Base-by-base conservation (phyloP, 2,113 vertebrate species). In the Phalacrocorax carbo region DNA sequence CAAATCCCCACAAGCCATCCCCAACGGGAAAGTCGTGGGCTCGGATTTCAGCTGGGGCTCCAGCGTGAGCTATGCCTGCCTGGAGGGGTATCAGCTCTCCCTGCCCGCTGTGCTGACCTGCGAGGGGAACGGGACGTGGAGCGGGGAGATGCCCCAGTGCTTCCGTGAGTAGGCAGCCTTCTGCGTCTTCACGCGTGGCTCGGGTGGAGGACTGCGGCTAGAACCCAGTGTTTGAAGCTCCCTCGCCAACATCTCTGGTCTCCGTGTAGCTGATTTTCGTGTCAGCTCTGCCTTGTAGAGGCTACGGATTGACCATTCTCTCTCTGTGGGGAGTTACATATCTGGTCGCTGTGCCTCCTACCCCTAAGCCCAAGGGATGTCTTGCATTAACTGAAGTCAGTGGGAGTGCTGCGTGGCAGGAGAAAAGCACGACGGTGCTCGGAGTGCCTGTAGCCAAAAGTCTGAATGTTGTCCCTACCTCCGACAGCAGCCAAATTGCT, bases 31-130 rank as follows among this genome's bases (percentile, higher is more conserved):
- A 60, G 98, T 99, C 21, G 98, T 99, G 68, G 99, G 99, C 16
- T 98, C 98, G 0, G 99, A 99, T 83, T 99, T 99, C 97, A 98
- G 93, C 94, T 99, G 99, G 99, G 99, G 99, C 66, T 98, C 99
- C 19, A 99, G 99, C 4, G 96, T 99, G 90, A 99, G 99, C 88
- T 99, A 99, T 3, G 96, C 98, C 82, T 99, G 99, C 93, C 98
- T 99, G 72, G 99, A 99, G 93, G 99, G 99, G 5, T 99, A 99
- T 94, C 99, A 99, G 98, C 99, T 99, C 26, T 99, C 99, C 48
- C 97, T 99, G 62, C 99, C 99, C 0, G 99, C 99, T 0, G 97
- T 99, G 94, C 98, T 99, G 84, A 99, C 99, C 93, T 99, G 99
- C 32, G 99, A 99, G 96, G 99, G 99, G 54, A 99, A 98, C 1